phyloP scores from a whole-genome alignment of 2,888 invertebrate species.

The Eupithecia vulgata region DNA sequence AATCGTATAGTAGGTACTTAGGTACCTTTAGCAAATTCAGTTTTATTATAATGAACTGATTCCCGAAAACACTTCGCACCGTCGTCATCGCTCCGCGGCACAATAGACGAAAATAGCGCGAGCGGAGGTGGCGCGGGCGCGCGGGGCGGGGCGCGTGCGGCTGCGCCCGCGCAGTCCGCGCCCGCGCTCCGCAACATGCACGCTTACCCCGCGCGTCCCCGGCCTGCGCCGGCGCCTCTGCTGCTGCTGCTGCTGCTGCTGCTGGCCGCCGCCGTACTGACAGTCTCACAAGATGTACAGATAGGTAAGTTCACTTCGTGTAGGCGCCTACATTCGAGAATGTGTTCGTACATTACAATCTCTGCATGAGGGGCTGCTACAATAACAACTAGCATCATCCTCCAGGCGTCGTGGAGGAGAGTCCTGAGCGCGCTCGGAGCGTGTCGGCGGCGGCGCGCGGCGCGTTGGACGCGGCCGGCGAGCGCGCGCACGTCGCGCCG shows the following conservation, averaged over 20 bases:
- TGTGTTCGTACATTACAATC: neutral
- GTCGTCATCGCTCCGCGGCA: no score
- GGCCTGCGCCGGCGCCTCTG: conserved; percentile 88
- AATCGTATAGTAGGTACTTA: no score
- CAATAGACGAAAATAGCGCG: no score
- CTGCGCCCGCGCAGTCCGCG: conserved; percentile 89
- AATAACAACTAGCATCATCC: no score
- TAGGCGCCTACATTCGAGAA: neutral
- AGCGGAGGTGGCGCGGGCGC: conserved; percentile 88
- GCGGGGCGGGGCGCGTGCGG: conserved; percentile 89
- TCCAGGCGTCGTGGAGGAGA: conserved; percentile 29
- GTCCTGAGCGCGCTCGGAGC: conserved; percentile 44
- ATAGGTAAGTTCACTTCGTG: neutral
- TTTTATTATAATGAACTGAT: no score
- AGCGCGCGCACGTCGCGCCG: conserved; percentile 46
- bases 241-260: conserved; percentile 45
- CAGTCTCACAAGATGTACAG: neutral
- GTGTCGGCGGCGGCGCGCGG: conserved; percentile 32
- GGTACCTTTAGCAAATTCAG: no score
- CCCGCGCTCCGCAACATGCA: conserved; percentile 45
- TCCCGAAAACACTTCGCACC: no score
- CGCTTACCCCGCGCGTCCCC: conserved; percentile 32
- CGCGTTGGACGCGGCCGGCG: conserved; percentile 21
- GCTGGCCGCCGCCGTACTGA: neutral
- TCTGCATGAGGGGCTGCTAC: no score